A percentile compares a stretch with the other conserved stretches of the same genome.
Conservation (phyloP, 2,888 invertebrate genomes). For the Torymus tubicola region DNA sequence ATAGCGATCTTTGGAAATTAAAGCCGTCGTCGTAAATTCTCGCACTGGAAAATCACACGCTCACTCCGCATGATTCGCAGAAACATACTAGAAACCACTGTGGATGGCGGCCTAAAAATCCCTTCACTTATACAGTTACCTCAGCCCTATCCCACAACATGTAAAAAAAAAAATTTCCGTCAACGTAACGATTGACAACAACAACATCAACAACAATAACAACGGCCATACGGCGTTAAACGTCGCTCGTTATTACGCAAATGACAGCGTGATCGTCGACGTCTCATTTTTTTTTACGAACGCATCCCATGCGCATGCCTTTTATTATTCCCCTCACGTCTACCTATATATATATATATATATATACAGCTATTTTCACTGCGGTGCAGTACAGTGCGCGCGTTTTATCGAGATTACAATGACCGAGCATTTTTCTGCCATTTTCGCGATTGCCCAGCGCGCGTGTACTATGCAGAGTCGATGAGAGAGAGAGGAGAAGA, state of each 20-base stretch:
- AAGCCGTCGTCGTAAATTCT: not conserved
- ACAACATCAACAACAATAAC: not conserved
- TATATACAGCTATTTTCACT: not conserved
- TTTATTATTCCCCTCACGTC: conserved; percentile 2
- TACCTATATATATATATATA: not conserved
- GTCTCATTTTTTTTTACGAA: conserved; percentile 25
- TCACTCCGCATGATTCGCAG: not conserved
- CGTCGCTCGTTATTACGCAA: conserved; percentile 57
- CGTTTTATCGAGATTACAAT: conserved; percentile 56
- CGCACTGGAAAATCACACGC: too few species aligned
- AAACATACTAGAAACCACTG: not conserved
- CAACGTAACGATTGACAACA: conserved; percentile 21
- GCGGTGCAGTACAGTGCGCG: not conserved
- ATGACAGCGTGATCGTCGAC: conserved; percentile 33
- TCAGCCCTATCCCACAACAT: too few species aligned
- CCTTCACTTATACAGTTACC: too few species aligned
- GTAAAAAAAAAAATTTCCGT: conserved; percentile 16
- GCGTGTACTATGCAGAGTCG: conserved; percentile 15
- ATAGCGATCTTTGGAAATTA: not conserved
- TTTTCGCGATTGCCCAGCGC: conserved; percentile 40
- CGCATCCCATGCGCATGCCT: not conserved
- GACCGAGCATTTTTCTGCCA: conserved; percentile 38
- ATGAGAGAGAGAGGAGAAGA: not conserved
- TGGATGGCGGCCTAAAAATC: too few species aligned
- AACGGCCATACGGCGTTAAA: conserved; percentile 15